Evolutionary conservation across 1,140 invertebrate genomes (phyloP).

Genomic region (Branchinecta lindahli): DNA sequence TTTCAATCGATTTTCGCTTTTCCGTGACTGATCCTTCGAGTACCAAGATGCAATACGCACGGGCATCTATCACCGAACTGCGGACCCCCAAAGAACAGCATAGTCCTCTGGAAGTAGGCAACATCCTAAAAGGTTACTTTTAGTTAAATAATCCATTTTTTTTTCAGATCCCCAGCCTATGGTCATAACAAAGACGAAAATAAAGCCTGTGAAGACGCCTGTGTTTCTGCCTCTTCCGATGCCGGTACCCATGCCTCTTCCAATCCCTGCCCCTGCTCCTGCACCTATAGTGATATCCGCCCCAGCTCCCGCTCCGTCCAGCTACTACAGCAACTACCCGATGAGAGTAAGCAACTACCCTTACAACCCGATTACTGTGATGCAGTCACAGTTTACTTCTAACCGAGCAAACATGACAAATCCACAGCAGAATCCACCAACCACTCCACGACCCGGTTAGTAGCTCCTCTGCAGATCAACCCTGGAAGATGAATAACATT

Average conservation of each 20-base stretch:
- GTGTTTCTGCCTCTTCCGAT: neutral
- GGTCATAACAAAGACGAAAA: too few species aligned
- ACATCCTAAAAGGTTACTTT: too few species aligned
- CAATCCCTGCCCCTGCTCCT: neutral
- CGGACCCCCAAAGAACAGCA: too few species aligned
- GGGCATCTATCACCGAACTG: too few species aligned
- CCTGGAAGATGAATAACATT: neutral
- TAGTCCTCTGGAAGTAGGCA: too few species aligned
- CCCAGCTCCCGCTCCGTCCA: neutral
- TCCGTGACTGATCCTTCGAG: too few species aligned
- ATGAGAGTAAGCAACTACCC: neutral
- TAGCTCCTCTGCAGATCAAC: neutral
- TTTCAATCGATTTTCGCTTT: too few species aligned
- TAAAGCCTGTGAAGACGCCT: too few species aligned
- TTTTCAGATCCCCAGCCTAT: too few species aligned
- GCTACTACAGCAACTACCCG: too few species aligned
- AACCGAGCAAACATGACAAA: neutral
- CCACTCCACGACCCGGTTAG: neutral
- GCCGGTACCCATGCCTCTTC: neutral
- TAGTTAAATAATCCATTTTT: too few species aligned
- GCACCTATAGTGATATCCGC: neutral
- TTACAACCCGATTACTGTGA: neutral
- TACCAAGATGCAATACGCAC: too few species aligned
- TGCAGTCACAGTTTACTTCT: neutral
- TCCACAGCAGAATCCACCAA: neutral